Evolutionary conservation across 2,888 invertebrate species (phyloP).

Genomic region (Sphaerophoria taeniata): DNA sequence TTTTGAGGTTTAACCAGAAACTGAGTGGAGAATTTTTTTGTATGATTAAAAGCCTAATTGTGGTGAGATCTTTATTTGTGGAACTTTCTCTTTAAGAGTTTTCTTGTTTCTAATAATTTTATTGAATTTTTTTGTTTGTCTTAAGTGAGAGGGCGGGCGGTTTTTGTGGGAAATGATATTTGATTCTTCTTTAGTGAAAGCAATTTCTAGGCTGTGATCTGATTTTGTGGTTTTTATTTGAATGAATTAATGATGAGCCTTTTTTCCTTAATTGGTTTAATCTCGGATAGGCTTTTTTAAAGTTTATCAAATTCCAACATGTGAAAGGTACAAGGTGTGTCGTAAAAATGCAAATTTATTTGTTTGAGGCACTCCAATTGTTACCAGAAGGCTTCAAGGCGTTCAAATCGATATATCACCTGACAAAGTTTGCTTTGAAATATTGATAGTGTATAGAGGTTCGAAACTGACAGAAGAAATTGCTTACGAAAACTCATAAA

Average conservation of each 20-base stretch:
- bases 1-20: not conserved
- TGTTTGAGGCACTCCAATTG: too few species aligned
- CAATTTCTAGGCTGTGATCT: not conserved
- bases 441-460: too few species aligned
- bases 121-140: conserved; percentile 34
- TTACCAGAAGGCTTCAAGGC: too few species aligned
- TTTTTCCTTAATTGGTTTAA: conserved; percentile 1
- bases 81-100: conserved; percentile 59
- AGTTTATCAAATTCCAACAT: not conserved
- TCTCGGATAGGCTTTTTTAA: not conserved
- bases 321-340: too few species aligned
- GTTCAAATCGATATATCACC: too few species aligned
- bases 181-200: conserved; percentile 43
- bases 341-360: too few species aligned
- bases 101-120: conserved; percentile 26
- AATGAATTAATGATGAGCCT: not conserved
- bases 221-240: conserved; percentile 46
- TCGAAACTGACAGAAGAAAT: too few species aligned
- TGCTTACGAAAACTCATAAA: too few species aligned
- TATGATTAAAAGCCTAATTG: conserved; percentile 58
- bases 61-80: conserved; percentile 58
- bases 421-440: too few species aligned
- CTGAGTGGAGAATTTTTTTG: conserved; percentile 44
- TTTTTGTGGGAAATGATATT: conserved; percentile 35
- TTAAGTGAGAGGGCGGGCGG: conserved; percentile 31